phyloP scores from a whole-genome alignment of 2,797 vertebrate species.

The Brachyrhaphis roseni region DNA sequence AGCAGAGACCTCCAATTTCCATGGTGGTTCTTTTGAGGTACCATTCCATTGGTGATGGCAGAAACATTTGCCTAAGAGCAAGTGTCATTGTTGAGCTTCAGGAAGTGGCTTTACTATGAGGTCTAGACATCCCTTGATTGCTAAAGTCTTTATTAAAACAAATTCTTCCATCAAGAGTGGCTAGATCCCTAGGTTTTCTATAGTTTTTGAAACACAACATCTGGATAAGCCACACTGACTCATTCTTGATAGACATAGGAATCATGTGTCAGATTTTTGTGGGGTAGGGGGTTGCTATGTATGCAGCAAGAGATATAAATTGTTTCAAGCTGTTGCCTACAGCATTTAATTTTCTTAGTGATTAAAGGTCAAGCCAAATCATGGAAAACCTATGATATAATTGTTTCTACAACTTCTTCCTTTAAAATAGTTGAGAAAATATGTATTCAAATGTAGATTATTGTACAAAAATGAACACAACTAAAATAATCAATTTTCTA shows the following conservation, averaged over 20 bases:
- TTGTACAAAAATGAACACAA: not conserved
- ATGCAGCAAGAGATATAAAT: constrained; percentile 22
- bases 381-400: constrained; percentile 33
- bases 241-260: not conserved
- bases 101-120: constrained; percentile 37
- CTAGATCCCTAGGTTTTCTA: not conserved
- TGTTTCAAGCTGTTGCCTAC: constrained; percentile 72
- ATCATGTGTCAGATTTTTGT: constrained; percentile 6
- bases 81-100: constrained; percentile 58
- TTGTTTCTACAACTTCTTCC: not conserved
- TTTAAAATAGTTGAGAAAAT: not conserved
- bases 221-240: not conserved
- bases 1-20: constrained; percentile 60
- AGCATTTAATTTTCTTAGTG: constrained; percentile 60
- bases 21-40: constrained; percentile 71
- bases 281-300: not conserved
- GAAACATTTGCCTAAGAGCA: constrained; percentile 55
- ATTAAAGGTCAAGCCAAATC: constrained; percentile 62
- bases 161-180: not conserved
- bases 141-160: constrained; percentile 13
- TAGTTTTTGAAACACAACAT: constrained; percentile 13
- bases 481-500: not conserved
- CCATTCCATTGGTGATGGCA: constrained; percentile 61
- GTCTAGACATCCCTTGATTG: constrained; percentile 36
- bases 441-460: not conserved